Conservation (phyloP, 2,888 invertebrate species). For the Tromatobia lineatoria region DNA sequence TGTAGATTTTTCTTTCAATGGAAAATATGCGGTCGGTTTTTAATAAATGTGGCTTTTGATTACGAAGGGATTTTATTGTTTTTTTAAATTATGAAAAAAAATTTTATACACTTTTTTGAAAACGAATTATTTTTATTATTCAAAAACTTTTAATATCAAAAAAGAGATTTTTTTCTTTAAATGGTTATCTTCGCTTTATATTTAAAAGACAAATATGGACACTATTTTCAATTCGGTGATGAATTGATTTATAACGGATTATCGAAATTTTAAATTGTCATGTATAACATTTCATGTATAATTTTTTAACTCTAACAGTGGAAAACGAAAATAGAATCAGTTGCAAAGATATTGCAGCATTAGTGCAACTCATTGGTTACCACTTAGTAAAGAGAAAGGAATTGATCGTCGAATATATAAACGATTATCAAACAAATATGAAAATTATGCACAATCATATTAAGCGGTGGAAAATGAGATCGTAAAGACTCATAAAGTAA, state of each 20-base stretch:
- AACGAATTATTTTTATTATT: too few species aligned
- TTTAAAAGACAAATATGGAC: too few species aligned
- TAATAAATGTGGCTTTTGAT: too few species aligned
- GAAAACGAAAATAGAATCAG: neutral
- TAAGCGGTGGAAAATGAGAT: slow-evolving; percentile 22
- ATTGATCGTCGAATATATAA: slow-evolving; percentile 15
- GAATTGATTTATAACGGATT: neutral
- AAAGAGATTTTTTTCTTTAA: too few species aligned
- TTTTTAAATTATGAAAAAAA: too few species aligned
- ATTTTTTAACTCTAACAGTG: neutral
- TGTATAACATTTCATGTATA: neutral
- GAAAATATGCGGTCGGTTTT: too few species aligned
- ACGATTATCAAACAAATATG: neutral
- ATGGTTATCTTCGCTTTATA: too few species aligned
- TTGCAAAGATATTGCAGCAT: neutral
- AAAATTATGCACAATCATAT: neutral
- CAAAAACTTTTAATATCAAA: too few species aligned
- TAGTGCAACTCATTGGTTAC: neutral
- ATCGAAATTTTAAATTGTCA: neutral
- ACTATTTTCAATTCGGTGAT: neutral
- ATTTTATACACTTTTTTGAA: too few species aligned
- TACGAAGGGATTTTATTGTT: too few species aligned
- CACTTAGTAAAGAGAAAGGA: neutral
- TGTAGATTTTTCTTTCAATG: too few species aligned
- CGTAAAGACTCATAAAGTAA: slow-evolving; percentile 21